These are phyloP conservation scores for Archaeoteleia sp. DNA, from an alignment of 2,888 invertebrate species.

Conservation along the genomic window DNA sequence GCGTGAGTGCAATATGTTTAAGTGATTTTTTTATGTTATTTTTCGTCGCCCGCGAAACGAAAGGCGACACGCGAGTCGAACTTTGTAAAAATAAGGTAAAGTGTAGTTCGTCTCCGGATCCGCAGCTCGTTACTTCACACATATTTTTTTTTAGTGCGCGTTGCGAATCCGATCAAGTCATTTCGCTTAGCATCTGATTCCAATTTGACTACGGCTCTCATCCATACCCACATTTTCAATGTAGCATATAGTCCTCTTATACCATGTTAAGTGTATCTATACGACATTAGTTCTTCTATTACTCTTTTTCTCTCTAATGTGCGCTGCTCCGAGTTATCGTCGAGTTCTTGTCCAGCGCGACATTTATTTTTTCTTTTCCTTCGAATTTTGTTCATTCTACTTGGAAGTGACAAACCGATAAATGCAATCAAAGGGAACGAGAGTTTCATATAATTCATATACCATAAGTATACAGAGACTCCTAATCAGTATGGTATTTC, in stretches of 20 bases:
- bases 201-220: conserved; percentile 11
- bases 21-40: conserved; percentile 10
- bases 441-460: conserved; percentile 41
- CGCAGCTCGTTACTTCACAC: background rate
- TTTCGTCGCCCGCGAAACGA: conserved; percentile 11
- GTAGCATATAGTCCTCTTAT: conserved; percentile 55
- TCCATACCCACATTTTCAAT: conserved; percentile 40
- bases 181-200: conserved; percentile 33
- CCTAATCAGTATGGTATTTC: background rate
- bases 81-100: conserved; percentile 45
- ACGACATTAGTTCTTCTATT: conserved; percentile 44
- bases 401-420: conserved; percentile 1
- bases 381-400: background rate
- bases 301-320: conserved; percentile 4
- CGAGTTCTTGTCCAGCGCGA: background rate
- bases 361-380: background rate
- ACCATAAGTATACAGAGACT: conserved; percentile 13
- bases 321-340: background rate
- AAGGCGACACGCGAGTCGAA: conserved; percentile 26
- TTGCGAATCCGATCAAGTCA: conserved; percentile 29
- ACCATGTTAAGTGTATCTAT: conserved; percentile 60
- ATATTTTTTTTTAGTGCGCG: background rate
- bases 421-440: conserved; percentile 38
- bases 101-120: conserved; percentile 10
- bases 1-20: conserved; percentile 14